Percentiles rank a stretch among this genome's conserved stretches.
Conservation (phyloP, 2,888 invertebrate genomes). For the Platycheirus rosarum region DNA sequence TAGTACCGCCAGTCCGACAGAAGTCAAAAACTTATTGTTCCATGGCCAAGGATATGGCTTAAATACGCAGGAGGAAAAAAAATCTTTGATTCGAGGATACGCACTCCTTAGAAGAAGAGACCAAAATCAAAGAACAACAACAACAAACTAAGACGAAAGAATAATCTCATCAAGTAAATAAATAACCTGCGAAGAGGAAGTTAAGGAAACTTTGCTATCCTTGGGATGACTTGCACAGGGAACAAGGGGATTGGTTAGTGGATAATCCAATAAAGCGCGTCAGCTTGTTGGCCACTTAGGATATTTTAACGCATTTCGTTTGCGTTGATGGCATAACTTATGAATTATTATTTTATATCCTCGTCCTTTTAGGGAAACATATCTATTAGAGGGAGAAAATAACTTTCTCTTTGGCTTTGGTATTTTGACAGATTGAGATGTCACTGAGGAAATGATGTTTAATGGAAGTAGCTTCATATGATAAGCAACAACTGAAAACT, state of each 20-base stretch:
- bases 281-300: conserved; percentile 83
- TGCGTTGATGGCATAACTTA: conserved; percentile 82
- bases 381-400: conserved; percentile 20
- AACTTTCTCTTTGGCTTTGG: conserved; percentile 28
- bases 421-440: conserved; percentile 37
- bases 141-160: conserved; percentile 16
- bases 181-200: conserved; percentile 77
- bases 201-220: conserved; percentile 60
- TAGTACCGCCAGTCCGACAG: conserved; percentile 13
- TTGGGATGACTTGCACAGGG: not conserved
- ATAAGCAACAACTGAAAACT: too few species aligned
- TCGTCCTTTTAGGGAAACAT: conserved; percentile 26
- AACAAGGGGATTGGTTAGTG: conserved; percentile 9
- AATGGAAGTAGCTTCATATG: too few species aligned
- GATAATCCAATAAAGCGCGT: conserved; percentile 79
- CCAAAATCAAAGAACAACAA: conserved; percentile 19
- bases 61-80: conserved; percentile 24
- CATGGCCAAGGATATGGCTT: conserved; percentile 32
- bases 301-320: conserved; percentile 78
- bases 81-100: not conserved
- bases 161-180: conserved; percentile 76
- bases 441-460: conserved; percentile 2
- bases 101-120: conserved; percentile 16
- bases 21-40: conserved; percentile 69
- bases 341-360: conserved; percentile 80